Conservation (phyloP, 2,888 invertebrate genomes). For the Drosophila borborema region DNA sequence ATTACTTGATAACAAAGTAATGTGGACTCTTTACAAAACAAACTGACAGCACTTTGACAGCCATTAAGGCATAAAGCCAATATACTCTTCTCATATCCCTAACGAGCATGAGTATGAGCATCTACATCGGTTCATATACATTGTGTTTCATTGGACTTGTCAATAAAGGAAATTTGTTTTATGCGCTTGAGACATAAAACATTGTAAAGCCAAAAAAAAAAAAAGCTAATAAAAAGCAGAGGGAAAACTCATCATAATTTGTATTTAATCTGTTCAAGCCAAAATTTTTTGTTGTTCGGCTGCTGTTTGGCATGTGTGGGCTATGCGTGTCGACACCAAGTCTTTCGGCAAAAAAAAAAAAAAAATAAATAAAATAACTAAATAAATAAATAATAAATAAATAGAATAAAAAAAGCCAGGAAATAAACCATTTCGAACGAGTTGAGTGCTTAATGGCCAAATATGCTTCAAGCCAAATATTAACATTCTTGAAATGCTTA, state of each 20-base stretch:
- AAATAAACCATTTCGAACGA: constrained; percentile 7
- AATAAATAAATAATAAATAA: background rate
- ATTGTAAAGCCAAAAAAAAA: background rate
- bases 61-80: background rate
- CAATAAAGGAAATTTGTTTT: constrained; percentile 6
- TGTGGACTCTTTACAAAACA: background rate
- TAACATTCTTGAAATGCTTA: background rate
- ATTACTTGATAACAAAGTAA: background rate
- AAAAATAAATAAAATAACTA: background rate
- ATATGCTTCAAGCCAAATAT: background rate
- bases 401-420: background rate
- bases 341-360: background rate
- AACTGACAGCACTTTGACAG: background rate
- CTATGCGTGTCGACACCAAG: background rate
- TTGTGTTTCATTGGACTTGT: constrained; percentile 1
- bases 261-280: constrained; percentile 2
- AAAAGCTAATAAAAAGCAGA: background rate
- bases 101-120: background rate
- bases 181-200: constrained; percentile 1
- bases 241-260: constrained; percentile 8
- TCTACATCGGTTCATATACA: constrained; percentile 1
- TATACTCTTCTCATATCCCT: background rate
- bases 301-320: background rate
- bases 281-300: background rate
- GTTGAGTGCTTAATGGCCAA: constrained; percentile 8